Evolutionary conservation across 2,797 vertebrate genomes (phyloP), one percentile per base, ranked within the genome.

Genomic region (Amblyraja radiata): DNA sequence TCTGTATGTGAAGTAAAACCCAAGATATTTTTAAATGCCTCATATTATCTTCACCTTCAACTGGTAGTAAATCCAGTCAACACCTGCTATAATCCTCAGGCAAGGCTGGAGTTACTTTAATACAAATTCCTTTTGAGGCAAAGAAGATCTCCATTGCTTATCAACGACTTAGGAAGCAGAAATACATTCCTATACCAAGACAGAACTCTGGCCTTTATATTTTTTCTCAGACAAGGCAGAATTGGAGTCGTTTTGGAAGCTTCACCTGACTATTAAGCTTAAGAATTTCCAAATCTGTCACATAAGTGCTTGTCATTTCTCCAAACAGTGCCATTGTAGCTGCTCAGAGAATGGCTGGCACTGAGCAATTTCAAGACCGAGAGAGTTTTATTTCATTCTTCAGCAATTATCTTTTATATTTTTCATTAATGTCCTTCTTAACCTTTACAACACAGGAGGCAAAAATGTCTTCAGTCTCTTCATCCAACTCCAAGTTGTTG

Each of bases 51-150:
- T 84, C 58, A 28, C 54, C 54, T 61, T 25, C 25, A 9, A 25
- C 25, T 61, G 39, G 46, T 54, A 84, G 81, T 84, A 84, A 61
- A 61, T 84, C 81, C 81, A 84, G 54, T 84, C 54, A 84, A 61
- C 14, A 84, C 54, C 14, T 84, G 39, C 54, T 23, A 83, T 83
- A 83, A 83, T 61, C 81, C 54, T 58, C 54, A 84, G 25, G 54
- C 81, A 13, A 6, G 54, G 81, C 54, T 84, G 46, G 14, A n/a
- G 2, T 46, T 84, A 61, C 81, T 63, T 84, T 25, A 84, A 16
- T 84, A 46, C 11, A 61, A n/a, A n/a, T 25, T 61, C 11, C 2
- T 16, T 46, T n/a, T 84, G 54, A n/a, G 10, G 46, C n/a, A 84
- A 84, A 13, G 58, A 14, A 83, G 1, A 84, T 63, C 81, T 21